phyloP scores from a whole-genome alignment of 2,888 invertebrate genomes.

The Quadroppia sp. region DNA sequence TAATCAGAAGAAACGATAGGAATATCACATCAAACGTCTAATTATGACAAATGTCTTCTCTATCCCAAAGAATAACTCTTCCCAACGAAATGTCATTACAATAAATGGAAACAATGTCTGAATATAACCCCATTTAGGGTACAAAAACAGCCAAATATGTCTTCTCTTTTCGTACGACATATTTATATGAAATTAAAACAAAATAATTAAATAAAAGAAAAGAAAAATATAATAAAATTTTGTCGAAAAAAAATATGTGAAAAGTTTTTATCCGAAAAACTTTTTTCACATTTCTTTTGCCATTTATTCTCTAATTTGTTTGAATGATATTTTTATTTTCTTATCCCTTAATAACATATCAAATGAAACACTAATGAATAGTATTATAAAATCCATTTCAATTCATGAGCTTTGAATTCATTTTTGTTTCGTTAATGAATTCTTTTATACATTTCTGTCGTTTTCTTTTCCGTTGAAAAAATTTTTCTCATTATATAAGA shows the following conservation, averaged over 20 bases:
- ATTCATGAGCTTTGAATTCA: neutral
- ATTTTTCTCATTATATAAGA: neutral
- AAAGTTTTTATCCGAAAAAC: neutral
- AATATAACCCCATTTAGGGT: neutral
- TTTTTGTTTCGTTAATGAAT: neutral
- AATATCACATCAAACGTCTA: conserved; percentile 18
- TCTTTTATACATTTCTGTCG: neutral
- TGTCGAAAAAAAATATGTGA: neutral
- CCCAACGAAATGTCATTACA: conserved; percentile 1
- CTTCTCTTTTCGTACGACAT: neutral
- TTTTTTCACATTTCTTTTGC: neutral
- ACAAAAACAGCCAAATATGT: neutral
- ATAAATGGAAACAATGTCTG: neutral
- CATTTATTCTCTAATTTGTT: neutral
- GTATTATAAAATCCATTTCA: conserved; percentile 21
- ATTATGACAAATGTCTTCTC: conserved; percentile 23
- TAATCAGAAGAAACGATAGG: conserved; percentile 24
- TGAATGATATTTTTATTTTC: neutral
- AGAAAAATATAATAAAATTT: neutral
- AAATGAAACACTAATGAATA: conserved; percentile 3
- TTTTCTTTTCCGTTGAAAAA: neutral
- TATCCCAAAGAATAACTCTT: neutral
- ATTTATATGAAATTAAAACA: neutral
- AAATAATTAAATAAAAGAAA: neutral
- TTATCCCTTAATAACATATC: neutral